Conservation (phyloP, 35 echinoderm and acorn worm species). For the Eucidaris tribuloides region DNA sequence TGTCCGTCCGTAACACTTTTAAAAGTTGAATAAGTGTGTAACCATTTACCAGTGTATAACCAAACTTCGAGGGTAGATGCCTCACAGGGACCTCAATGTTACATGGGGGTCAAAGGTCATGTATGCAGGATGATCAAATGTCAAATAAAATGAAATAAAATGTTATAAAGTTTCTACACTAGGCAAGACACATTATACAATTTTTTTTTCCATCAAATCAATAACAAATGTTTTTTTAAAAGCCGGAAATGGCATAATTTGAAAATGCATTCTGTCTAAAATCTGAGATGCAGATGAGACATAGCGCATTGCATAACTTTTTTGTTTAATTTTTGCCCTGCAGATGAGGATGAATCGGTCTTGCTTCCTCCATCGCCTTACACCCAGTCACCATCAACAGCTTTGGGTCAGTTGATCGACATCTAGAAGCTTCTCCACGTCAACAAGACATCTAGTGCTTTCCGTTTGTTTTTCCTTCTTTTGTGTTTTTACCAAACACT, state of each 20-base stretch:
- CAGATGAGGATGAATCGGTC: constrained; percentile 82
- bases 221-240: neutral
- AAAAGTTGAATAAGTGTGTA: no score
- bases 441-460: neutral
- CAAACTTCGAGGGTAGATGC: no score
- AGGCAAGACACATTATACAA: neutral
- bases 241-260: no score
- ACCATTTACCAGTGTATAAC: no score
- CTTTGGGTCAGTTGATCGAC: neutral
- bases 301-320: neutral
- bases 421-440: neutral
- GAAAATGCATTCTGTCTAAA: no score
- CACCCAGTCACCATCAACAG: neutral
- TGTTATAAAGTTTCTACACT: neutral
- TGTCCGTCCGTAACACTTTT: no score
- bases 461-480: neutral
- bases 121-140: no score
- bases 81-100: no score
- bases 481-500: neutral
- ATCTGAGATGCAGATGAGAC: neutral
- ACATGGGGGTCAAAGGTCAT: no score
- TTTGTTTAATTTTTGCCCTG: neutral
- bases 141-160: no score
- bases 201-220: neutral
- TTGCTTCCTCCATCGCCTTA: constrained; percentile 52